A percentile compares a stretch with the other conserved stretches of the same genome.
phyloP scores from a whole-genome alignment of 1,140 invertebrate genomes.

The Brachionus paranguensis region DNA sequence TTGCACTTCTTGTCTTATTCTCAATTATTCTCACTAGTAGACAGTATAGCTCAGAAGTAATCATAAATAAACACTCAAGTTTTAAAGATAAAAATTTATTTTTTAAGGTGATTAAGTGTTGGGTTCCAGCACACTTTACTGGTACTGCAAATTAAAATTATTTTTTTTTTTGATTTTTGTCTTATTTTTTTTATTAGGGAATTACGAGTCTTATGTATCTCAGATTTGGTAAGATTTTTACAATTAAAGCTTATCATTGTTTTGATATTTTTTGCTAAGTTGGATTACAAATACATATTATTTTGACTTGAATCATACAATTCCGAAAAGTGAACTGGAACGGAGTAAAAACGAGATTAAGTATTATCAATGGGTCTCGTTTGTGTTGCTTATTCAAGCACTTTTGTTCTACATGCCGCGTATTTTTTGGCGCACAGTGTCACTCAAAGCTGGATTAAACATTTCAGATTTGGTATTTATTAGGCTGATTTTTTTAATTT shows the following conservation, averaged over 20 bases:
- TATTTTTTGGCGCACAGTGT: conserved; percentile 42
- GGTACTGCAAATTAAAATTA: neutral
- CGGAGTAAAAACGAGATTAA: conserved; percentile 30
- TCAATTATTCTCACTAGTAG: conserved; percentile 38
- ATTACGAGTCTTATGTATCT: conserved; percentile 23
- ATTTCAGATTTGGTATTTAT: conserved; percentile 21
- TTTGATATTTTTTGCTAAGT: neutral
- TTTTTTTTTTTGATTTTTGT: neutral
- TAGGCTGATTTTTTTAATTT: neutral
- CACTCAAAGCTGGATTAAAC: conserved; percentile 42
- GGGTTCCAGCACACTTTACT: conserved; percentile 40
- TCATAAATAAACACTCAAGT: neutral
- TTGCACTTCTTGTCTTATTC: conserved; percentile 20
- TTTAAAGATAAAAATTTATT: neutral
- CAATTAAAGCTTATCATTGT: neutral
- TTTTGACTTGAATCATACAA: conserved; percentile 16
- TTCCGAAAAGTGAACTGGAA: conserved; percentile 24
- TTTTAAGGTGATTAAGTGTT: conserved; percentile 39
- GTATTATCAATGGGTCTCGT: conserved; percentile 43
- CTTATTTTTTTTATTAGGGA: neutral
- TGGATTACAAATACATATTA: conserved; percentile 40
- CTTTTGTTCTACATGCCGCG: conserved; percentile 43
- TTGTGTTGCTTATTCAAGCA: conserved; percentile 42
- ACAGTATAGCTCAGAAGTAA: conserved; percentile 33
- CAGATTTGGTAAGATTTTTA: neutral